phyloP scores from a whole-genome alignment of 2,797 vertebrate species.

The Labeo calbasu region DNA sequence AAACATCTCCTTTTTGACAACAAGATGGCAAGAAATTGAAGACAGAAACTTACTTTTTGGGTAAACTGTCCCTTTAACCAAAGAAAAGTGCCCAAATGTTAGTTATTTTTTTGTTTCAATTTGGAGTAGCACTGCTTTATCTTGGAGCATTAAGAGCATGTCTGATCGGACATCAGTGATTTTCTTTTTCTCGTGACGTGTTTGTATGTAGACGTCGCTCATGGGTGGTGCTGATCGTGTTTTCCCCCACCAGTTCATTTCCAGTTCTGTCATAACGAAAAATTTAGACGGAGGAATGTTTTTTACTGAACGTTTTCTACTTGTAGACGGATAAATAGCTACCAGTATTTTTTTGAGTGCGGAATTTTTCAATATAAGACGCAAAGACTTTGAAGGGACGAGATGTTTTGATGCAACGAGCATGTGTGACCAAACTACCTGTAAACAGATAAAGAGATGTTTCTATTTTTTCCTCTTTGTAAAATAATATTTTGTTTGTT shows the following conservation, averaged over 20 bases:
- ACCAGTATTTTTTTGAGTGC: conserved; percentile 70
- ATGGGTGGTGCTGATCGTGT: conserved; percentile 3
- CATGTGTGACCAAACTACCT: conserved; percentile 60
- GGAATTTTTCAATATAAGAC: conserved; percentile 52
- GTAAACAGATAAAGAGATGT: conserved; percentile 57
- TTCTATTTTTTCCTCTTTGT: conserved; percentile 63
- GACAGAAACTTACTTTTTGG: background rate
- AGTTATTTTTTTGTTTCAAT: background rate
- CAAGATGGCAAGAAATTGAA: background rate
- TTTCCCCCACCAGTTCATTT: background rate
- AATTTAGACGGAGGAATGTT: conserved; percentile 76
- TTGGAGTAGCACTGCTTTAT: conserved; percentile 48
- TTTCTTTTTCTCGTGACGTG: background rate
- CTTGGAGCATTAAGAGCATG: conserved; percentile 40
- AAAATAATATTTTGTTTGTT: conserved; percentile 44
- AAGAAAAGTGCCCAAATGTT: background rate
- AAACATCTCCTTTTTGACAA: background rate
- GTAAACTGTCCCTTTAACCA: background rate
- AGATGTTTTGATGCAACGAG: conserved; percentile 61
- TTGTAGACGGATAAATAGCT: conserved; percentile 67
- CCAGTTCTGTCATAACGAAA: conserved; percentile 35
- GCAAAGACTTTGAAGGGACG: conserved; percentile 46
- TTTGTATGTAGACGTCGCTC: background rate
- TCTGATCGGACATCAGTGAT: background rate
- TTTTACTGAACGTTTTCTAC: conserved; percentile 81